These are phyloP conservation scores for Manacus vitellinus DNA, from an alignment of 2,113 vertebrate species.

Conservation along the genomic window DNA sequence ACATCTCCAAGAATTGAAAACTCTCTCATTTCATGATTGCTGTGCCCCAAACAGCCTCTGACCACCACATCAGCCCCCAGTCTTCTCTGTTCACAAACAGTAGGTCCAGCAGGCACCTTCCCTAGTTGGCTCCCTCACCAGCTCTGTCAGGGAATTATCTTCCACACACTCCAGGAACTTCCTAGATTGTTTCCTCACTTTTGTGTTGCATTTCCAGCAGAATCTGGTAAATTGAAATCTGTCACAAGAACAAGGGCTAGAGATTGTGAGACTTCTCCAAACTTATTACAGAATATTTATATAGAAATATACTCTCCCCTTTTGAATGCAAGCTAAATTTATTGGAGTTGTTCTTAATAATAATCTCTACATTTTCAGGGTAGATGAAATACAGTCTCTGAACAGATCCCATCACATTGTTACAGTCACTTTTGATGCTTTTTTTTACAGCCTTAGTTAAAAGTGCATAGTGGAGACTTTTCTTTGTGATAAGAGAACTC, in stretches of 20 bases:
- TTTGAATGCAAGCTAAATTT: neutral
- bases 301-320: neutral
- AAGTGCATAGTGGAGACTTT: neutral
- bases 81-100: too few species aligned
- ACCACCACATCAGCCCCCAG: neutral
- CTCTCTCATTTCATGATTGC: fast-evolving
- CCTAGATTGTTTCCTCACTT: neutral
- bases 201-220: neutral
- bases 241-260: neutral
- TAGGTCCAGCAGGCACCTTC: fast-evolving
- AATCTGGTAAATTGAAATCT: neutral
- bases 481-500: neutral
- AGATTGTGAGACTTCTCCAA: neutral
- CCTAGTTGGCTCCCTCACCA: neutral
- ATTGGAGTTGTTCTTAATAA: neutral
- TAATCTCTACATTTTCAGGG: neutral
- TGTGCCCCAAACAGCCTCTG: neutral
- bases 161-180: neutral
- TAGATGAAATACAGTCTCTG: neutral
- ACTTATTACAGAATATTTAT: neutral
- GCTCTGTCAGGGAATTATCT: neutral
- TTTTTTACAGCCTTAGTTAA: neutral
- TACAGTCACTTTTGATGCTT: neutral
- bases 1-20: neutral
- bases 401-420: neutral